A percentile compares a stretch with the other conserved stretches of the same genome.
phyloP scores from a whole-genome alignment of 2,113 vertebrate genomes.

The Thunnus maccoyii region DNA sequence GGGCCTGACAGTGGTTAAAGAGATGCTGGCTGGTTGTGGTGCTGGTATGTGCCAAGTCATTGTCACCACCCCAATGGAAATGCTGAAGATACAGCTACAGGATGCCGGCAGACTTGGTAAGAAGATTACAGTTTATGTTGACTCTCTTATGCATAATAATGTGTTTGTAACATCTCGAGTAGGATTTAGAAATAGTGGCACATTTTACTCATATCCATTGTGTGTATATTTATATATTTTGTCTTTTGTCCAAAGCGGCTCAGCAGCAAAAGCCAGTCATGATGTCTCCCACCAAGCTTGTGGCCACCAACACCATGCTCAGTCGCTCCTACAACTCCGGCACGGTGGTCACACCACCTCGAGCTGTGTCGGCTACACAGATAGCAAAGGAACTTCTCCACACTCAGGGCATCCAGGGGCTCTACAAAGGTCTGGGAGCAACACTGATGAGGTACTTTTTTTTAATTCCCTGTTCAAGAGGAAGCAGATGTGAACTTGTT shows the following conservation, averaged over 20 bases:
- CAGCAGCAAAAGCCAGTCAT: constrained; percentile 83
- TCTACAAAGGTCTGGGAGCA: constrained; percentile 88
- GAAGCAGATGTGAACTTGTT: not conserved
- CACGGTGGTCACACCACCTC: constrained; percentile 53
- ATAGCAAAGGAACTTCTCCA: constrained; percentile 85
- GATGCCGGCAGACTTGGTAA: constrained; percentile 88
- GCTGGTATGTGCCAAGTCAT: constrained; percentile 89
- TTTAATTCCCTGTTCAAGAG: rapidly evolving
- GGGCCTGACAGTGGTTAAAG: constrained; percentile 83
- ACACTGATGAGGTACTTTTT: constrained; percentile 85
- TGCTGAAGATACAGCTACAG: constrained; percentile 90
- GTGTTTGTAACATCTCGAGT: too few species aligned
- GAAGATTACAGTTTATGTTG: not conserved
- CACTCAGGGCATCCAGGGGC: constrained; percentile 85
- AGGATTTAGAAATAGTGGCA: too few species aligned
- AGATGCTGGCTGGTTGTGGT: constrained; percentile 89
- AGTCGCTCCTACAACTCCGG: constrained; percentile 84
- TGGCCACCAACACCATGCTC: constrained; percentile 76
- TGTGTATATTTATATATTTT: not conserved
- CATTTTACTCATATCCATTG: too few species aligned
- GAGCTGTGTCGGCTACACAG: constrained; percentile 83
- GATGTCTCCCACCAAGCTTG: constrained; percentile 78
- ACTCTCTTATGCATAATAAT: too few species aligned
- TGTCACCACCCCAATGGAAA: constrained; percentile 90
- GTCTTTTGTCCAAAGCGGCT: constrained; percentile 64